Conservation (phyloP, 92 coral and sea anemone species). For the Parazoanthus darwini region DNA sequence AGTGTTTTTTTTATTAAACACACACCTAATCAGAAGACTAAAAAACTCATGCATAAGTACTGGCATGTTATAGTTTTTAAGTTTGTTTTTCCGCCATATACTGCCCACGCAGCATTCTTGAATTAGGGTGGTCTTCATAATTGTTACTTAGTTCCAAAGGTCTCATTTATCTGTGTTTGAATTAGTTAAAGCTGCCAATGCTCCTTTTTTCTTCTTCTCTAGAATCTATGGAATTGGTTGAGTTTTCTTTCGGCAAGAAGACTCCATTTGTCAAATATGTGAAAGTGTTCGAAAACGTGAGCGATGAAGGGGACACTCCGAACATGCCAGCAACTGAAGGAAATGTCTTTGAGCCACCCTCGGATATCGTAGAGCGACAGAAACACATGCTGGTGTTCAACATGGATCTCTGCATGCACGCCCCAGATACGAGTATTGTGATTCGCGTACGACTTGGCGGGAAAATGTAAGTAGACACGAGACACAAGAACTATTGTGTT, state of each 20-base stretch:
- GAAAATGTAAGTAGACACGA: conserved; percentile 71
- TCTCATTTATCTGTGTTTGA: neutral
- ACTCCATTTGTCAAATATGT: conserved; percentile 88
- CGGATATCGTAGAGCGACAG: conserved; percentile 75
- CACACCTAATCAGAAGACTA: no score
- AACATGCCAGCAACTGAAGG: conserved; percentile 72
- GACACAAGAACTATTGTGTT: no score
- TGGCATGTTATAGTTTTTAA: no score
- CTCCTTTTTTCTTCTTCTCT: neutral
- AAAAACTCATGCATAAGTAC: no score
- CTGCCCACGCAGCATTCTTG: no score
- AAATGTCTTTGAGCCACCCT: conserved; percentile 69
- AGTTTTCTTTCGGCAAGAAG: conserved; percentile 84
- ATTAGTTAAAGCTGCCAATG: neutral
- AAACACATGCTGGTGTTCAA: conserved; percentile 87
- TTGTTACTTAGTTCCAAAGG: no score
- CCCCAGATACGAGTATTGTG: conserved; percentile 87
- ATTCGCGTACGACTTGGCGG: conserved; percentile 89
- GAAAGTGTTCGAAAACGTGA: conserved; percentile 82
- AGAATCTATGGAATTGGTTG: conserved; percentile 91
- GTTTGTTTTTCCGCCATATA: no score
- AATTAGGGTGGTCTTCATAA: no score
- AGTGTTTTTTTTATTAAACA: no score
- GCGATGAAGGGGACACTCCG: conserved; percentile 82
- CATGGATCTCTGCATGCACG: conserved; percentile 85